Evolutionary conservation across 2,797 vertebrate genomes (phyloP), one percentile per base, ranked within the genome.

Genomic region (Muscicapa comitata): DNA sequence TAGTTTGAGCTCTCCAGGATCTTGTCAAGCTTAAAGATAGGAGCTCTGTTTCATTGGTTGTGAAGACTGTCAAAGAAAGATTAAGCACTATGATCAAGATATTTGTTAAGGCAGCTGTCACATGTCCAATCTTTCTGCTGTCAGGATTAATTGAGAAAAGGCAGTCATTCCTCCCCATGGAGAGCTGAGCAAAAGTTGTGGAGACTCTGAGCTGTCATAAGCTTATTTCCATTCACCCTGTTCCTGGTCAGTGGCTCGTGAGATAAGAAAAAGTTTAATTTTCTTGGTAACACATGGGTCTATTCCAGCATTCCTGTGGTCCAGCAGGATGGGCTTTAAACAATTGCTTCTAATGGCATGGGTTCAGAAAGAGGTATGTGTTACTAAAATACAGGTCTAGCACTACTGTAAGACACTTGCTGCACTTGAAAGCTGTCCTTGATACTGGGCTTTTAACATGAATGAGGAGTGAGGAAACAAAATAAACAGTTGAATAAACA

Each of bases 71-170:
- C 66, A 76, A 82, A 54, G 43, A 84, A 86, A 83, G 66, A 92
- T 61, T 93, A 91, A 93, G 47, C 48, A 59, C 54, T 77, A 21
- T 81, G 77, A 93, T 88, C 70, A 61, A 93, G 85, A 51, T 58
- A 86, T 61, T 93, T 95, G 31, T 93, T 82, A 86, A 90, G 66
- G 76, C 43, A 90, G n/a, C 48, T 75, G 57, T 68, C 90, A 81
- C 31, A n/a, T 43, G 76, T 79, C 78, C 28, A 35, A n/a, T 71
- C 57, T 82, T 89, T 87, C 68, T 78, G 43, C 51, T 77, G 20
- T 45, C 65, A 61, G 43, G 65, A 88, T 86, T 89, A 95, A 89
- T 61, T 48, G 81, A 88, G 82, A 71, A 93, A 53, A 88, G 33
- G 18, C 50, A 68, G 58, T 55, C 0, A 0, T 77, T 84, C 37